Evolutionary conservation across 2,113 vertebrate species (phyloP), one percentile per base, ranked within the genome.

Genomic region (Pollachius pollachius): DNA sequence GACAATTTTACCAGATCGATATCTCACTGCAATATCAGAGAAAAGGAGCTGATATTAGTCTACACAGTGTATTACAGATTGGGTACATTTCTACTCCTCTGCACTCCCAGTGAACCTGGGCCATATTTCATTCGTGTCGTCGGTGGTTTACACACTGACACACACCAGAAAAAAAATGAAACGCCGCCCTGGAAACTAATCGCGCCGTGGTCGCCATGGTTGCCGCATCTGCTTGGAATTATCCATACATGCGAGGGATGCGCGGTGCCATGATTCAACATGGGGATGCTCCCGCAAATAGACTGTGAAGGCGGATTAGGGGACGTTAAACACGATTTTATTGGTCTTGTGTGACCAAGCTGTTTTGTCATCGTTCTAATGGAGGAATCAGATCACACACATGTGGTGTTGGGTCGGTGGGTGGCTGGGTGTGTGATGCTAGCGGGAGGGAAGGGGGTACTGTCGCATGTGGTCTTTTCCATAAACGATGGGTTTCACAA

Each of bases 41-140:
- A 95, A 96, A 95, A 96, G 95, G 93, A 96, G 95, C 93, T 95
- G 96, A 97, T 99, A 97, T 97, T 98, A 96, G 96, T 96, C 96
- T 97, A 97, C 95, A 98, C 94, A 94, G 94, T 97, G 96, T 98
- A 96, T 98, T 98, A 98, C 96, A 97, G 95, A 97, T 96, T 94
- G 96, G 94, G 94, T 94, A 96, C 95, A 97, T 95, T 95, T 95
- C 94, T 96, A 94, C 93, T 94, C 90, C 88, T 89, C 92, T 94
- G 95, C 95, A 95, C 94, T 95, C 94, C 94, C 93, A 90, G 94
- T 94, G 94, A 97, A 96, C 94, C 92, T 88, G 82, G 89, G 93
- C 94, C 93, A 96, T 97, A 95, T 95, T 95, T 97, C 94, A 97
- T 92, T 93, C 92, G 79, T 91, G 92, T 92, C 92, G 93, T 91